Evolutionary conservation across 2,113 vertebrate genomes (phyloP).

Genomic region (Rhinolophus ferrumequinum): DNA sequence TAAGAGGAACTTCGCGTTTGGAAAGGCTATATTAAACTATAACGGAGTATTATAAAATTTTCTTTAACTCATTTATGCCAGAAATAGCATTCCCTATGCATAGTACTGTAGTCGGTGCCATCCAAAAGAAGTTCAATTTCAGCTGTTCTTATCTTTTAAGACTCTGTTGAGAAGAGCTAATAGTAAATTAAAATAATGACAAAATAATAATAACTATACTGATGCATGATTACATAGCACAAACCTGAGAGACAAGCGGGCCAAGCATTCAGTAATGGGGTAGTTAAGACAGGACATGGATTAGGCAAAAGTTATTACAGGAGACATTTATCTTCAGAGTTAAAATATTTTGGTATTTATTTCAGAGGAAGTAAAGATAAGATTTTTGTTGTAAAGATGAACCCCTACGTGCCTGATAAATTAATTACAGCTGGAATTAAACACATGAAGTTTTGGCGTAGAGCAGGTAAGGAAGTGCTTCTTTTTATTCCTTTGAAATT

Average conservation of each 20-base stretch:
- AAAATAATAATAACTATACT: background rate
- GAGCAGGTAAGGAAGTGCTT: constrained; percentile 91
- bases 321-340: constrained; percentile 31
- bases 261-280: background rate
- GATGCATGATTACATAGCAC: background rate
- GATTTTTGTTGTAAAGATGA: constrained; percentile 98
- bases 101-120: background rate
- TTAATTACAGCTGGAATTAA: constrained; percentile 98
- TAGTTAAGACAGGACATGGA: background rate
- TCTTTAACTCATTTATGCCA: background rate
- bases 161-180: constrained; percentile 11
- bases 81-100: background rate
- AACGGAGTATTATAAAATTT: background rate
- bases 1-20: constrained; percentile 7
- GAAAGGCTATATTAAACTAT: background rate
- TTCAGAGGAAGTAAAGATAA: constrained; percentile 99
- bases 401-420: constrained; percentile 97
- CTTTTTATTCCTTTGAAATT: constrained; percentile 47
- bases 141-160: background rate
- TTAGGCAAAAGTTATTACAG: background rate
- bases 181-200: constrained; percentile 8
- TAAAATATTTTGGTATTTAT: constrained; percentile 74
- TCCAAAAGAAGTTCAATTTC: background rate
- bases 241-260: background rate
- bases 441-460: constrained; percentile 98